phyloP scores from a whole-genome alignment of 2,797 vertebrate species.

The Craterocephalus amniculus region DNA sequence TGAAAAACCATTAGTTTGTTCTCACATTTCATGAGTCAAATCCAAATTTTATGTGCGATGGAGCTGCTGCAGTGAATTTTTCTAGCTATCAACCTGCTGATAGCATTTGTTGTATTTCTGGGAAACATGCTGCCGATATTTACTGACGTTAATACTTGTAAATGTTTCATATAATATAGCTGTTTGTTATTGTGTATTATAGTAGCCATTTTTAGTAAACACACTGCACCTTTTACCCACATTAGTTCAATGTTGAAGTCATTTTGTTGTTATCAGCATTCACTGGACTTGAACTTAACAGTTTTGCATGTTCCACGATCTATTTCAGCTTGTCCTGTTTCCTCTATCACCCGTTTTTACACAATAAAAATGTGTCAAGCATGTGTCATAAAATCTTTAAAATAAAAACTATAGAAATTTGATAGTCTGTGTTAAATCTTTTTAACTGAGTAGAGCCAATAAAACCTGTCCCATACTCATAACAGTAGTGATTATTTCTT shows the following conservation, averaged over 20 bases:
- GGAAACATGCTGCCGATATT: neutral
- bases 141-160: neutral
- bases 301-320: neutral
- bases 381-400: neutral
- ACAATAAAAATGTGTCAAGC: neutral
- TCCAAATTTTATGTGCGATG: neutral
- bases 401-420: neutral
- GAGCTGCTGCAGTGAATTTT: constrained; percentile 6
- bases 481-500: no score
- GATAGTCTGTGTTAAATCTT: no score
- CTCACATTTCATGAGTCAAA: neutral
- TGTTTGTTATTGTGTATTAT: neutral
- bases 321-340: constrained; percentile 6
- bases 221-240: neutral
- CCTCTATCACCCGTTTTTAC: constrained; percentile 1
- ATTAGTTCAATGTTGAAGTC: neutral
- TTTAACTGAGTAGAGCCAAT: no score
- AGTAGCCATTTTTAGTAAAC: neutral
- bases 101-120: constrained; percentile 1
- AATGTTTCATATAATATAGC: neutral
- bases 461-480: no score
- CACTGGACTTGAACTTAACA: neutral
- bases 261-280: neutral
- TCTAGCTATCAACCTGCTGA: neutral
- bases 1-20: neutral